Evolutionary conservation across 2,888 invertebrate genomes (phyloP), one percentile per base, ranked within the genome.

Genomic region (Pimpla rufipes): DNA sequence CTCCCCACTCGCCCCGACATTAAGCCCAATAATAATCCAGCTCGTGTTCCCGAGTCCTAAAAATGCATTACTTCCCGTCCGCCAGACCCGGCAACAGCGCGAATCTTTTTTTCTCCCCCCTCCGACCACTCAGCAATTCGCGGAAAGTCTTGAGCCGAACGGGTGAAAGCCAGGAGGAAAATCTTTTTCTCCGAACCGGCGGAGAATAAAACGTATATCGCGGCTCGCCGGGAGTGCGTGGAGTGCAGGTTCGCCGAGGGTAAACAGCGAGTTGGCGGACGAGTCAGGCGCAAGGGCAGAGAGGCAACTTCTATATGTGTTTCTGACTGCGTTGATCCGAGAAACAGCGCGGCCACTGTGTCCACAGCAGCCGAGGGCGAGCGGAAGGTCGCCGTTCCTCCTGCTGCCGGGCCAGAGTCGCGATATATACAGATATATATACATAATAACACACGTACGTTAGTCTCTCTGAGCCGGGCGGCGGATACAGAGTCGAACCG

Each of bases 311-410:
- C 5, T n/a, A 35, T 16, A 59, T 59, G 16, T 55, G 70, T 42
- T 57, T n/a, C 40, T 37, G 70, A 55, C 71, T 52, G 42, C 71
- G 42, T 71, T 71, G 57, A 70, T 21, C 57, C 71, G 21, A 57
- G 71, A 71, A 71, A 71, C 71, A 71, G 55, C 55, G 57, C 57
- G 42, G 37, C 21, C 57, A 71, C 71, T 71, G 71, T 71, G 71
- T 71, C 16, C 42, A 47, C 16, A 50, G 42, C 71, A 57, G 55
- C 40, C 52, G 71, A 57, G 71, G n/a, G 29, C 57, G 18, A 55
- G 55, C n/a, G 42, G 23, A 42, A 64, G 40, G 62, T 8, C 18
- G 4, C 40, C 18, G 37, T 37, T 29, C 4, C 62, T 18, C 62
- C 16, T 42, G 40, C 11, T 40, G 40, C 0, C 16, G 13, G 57